Base-by-base conservation (phyloP, 1,140 invertebrate genomes). In the Pseudomyrmex gracilis region DNA sequence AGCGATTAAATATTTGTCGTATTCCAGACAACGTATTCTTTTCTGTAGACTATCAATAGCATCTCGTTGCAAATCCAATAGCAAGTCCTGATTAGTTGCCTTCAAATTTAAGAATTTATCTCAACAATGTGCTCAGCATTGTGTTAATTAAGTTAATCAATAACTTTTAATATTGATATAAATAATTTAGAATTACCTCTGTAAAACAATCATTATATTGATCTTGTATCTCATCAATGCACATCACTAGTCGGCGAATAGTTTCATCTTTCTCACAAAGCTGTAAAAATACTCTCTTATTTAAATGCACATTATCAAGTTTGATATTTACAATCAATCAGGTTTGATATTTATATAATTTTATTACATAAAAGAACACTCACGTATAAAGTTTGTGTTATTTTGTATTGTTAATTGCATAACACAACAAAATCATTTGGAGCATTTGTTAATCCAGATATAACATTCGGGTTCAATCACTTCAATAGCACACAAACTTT, bases 171-270 rank as follows among this genome's bases (percentile, higher is more conserved):
- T 49, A 45, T 49, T 73, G 1, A 51, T 58, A 74, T 55, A 70
- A 83, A 77, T 15, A 70, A 58, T 82, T 51, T 68, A n/a, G 49
- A 73, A 85, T 86, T 74, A 93, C 93, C 91, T 94, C 91, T n/a
- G 90, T 84, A 61, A 91, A 94, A 84, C 93, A 94, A 67, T 94
- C 90, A 76, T 86, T 92, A 73, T 94, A 94, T 58, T 94, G 93
- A 45, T 84, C 86, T 74, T 93, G 91, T 43, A 90, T 93, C 84
- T 94, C 93, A 55, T 90, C 91, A 2, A 92, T 82, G 24, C 88
- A 89, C 15, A 93, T 77, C 76, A 76, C 88, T 73, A 93, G 83
- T 49, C 82, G 78, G 77, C 87, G 88, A 88, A 93, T 93, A 53
- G 71, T 84, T 90, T 93, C 87, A 71, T 87, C 70, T 85, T 92